phyloP scores from a whole-genome alignment of 1,140 invertebrate species.

The Tetragonula clypearis region DNA sequence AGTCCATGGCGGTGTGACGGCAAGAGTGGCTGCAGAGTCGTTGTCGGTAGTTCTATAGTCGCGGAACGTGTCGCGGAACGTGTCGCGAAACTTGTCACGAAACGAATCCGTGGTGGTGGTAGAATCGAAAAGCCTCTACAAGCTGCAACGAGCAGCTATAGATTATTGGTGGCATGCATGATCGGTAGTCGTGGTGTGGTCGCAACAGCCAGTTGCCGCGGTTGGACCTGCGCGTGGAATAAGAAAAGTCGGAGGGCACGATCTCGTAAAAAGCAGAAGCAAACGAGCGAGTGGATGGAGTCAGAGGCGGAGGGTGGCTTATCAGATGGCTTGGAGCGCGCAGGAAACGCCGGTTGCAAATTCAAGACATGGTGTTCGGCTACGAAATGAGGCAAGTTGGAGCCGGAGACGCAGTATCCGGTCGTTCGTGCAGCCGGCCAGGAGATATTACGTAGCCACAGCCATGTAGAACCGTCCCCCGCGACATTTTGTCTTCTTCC shows the following conservation, averaged over 20 bases:
- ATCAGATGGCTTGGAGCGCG: constrained; percentile 26
- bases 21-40: not conserved
- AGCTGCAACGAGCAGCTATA: not conserved
- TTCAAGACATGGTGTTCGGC: constrained; percentile 32
- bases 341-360: constrained; percentile 38
- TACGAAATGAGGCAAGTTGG: constrained; percentile 2
- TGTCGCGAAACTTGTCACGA: not conserved
- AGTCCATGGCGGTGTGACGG: not conserved
- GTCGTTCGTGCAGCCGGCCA: constrained; percentile 25
- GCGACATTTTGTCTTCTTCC: constrained; percentile 51
- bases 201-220: not conserved
- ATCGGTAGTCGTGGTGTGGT: not conserved
- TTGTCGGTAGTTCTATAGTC: not conserved
- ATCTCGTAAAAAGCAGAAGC: not conserved
- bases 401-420: constrained; percentile 29
- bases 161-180: not conserved
- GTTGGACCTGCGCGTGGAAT: not conserved
- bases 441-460: constrained; percentile 48
- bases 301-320: not conserved
- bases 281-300: not conserved
- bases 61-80: not conserved
- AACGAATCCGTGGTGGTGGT: not conserved
- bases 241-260: not conserved
- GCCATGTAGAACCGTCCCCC: constrained; percentile 38
- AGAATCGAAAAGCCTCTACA: not conserved